Conservation (phyloP, 2,888 invertebrate genomes). For the Drosophila melanocephala region DNA sequence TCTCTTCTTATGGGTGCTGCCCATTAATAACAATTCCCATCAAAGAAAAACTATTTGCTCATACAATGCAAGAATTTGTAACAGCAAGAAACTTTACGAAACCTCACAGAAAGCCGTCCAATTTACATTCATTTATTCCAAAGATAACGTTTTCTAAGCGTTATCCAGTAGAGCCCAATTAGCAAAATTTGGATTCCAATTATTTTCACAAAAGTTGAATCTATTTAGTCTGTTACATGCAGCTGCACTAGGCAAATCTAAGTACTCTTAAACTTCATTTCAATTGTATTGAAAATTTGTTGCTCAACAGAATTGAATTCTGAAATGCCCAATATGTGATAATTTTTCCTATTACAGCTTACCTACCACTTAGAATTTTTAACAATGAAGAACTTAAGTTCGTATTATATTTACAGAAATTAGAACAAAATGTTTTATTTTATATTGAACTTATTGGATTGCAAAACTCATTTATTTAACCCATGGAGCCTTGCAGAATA, state of each 20-base stretch:
- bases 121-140: slow-evolving; percentile 37
- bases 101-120: not conserved
- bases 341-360: not conserved
- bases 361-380: not conserved
- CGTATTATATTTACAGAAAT: too few relatives aligned
- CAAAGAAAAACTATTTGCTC: slow-evolving; percentile 39
- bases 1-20: slow-evolving; percentile 35
- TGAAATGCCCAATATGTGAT: too few relatives aligned
- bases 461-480: not conserved
- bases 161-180: not conserved
- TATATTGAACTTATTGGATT: not conserved
- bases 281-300: too few relatives aligned
- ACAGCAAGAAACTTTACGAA: slow-evolving; percentile 4
- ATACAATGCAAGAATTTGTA: slow-evolving; percentile 30
- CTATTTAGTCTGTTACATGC: not conserved
- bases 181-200: not conserved
- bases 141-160: not conserved
- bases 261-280: too few relatives aligned
- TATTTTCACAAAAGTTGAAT: not conserved
- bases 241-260: not conserved
- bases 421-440: not conserved
- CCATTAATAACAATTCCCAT: slow-evolving; percentile 63
- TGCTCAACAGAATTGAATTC: too few relatives aligned
- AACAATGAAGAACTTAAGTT: too few relatives aligned
- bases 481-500: not conserved